Evolutionary conservation across 2,797 vertebrate species (phyloP), one percentile per base, ranked within the genome.

Genomic region (Buceros bicornis): DNA sequence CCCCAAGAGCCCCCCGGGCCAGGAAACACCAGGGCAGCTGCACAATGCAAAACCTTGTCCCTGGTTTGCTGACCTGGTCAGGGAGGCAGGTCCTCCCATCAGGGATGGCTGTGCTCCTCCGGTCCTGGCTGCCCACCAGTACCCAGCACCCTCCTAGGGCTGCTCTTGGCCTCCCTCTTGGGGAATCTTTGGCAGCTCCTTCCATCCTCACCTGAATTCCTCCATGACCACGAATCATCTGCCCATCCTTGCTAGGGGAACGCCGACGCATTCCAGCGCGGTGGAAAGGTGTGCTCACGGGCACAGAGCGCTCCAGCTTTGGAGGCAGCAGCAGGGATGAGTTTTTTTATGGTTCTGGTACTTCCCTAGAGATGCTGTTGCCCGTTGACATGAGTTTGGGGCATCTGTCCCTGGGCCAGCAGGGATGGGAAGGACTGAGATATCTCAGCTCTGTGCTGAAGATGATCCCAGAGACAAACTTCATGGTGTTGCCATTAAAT

Each of bases 231-330:
- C 0, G 4, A 82, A 4, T 62, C 66, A 11, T 14, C 47, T 13
- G 50, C 43, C 40, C 1, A 0, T 33, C 72, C 45, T 60, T 45
- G 43, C 31, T 31, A 33, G 58, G 29, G 47, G n/a, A 43, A 2
- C 20, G 12, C 5, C 0, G 0, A 1, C 10, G 65, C 24, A 40
- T 66, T 42, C 28, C 11, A 26, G 20, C 2, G 37, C 1, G 10
- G 21, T 16, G 77, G 53, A 28, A 42, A 67, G 42, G 50, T 16
- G 45, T 8, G 7, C 31, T 15, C 26, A 4, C 7, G 64, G 42
- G 69, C 33, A 25, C 47, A 10, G 45, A 64, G n/a, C 16, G 20
- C 20, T 37, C 29, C 67, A 58, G 43, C 8, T 22, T 20, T 16
- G 33, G 22, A 37, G 62, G 58, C 22, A 79, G 70, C 54, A 79